Percentiles rank a stretch among this genome's conserved stretches.
phyloP scores from a whole-genome alignment of 1,140 invertebrate species.

The Macrobrachium rosenbergii region DNA sequence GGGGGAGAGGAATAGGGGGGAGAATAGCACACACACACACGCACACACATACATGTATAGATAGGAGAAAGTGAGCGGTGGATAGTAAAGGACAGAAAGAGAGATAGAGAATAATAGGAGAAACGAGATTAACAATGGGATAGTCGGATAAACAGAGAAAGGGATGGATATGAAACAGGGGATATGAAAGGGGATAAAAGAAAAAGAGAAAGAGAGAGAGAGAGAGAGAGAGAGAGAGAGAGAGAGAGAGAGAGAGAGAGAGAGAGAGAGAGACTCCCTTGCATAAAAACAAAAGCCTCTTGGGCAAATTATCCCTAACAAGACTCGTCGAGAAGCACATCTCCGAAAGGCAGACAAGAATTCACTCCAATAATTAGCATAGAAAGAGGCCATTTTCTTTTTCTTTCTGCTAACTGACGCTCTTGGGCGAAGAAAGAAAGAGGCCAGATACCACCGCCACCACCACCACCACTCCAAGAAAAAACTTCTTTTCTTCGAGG shows the following conservation, averaged over 20 bases:
- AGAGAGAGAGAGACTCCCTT: constrained; percentile 5
- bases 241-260: neutral
- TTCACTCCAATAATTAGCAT: constrained; percentile 58
- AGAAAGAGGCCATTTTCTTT: constrained; percentile 56
- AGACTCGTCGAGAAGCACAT: constrained; percentile 39
- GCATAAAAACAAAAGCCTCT: constrained; percentile 37
- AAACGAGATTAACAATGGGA: neutral
- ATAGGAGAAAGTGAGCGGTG: neutral
- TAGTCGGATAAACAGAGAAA: neutral
- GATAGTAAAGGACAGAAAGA: neutral
- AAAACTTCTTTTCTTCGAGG: neutral
- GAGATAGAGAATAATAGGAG: neutral
- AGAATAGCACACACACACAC: neutral
- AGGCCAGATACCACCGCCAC: constrained; percentile 3
- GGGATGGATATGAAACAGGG: no score
- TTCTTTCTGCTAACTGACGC: constrained; percentile 43
- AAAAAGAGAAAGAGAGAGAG: neutral
- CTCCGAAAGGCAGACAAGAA: constrained; percentile 41
- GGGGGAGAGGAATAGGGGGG: neutral
- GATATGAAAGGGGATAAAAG: no score
- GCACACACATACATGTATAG: neutral
- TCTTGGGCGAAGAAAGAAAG: neutral
- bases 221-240: constrained; percentile 3
- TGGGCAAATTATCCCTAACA: constrained; percentile 31
- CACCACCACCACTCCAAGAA: no score